Conservation (phyloP, 2,888 invertebrate species). For the Andrena praecox region DNA sequence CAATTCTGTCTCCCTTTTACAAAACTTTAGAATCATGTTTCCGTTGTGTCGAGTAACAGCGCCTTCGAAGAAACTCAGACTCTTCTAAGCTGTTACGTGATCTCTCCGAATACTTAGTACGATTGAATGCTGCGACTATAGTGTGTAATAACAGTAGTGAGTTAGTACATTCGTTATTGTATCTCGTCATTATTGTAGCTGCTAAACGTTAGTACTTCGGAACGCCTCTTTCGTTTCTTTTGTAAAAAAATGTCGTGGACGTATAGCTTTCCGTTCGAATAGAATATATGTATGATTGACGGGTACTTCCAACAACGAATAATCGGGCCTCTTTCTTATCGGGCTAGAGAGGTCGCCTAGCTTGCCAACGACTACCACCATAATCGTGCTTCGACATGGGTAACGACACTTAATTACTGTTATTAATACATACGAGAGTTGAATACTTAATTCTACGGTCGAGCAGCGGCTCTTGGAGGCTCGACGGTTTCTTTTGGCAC, state of each 20-base stretch:
- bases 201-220: conserved; percentile 28
- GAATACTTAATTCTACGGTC: conserved; percentile 58
- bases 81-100: conserved; percentile 12
- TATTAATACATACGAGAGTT: conserved; percentile 18
- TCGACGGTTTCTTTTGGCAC: conserved; percentile 64
- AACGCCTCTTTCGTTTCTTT: conserved; percentile 56
- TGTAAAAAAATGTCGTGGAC: conserved; percentile 76
- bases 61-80: conserved; percentile 12
- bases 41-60: not conserved
- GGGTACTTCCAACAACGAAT: conserved; percentile 67
- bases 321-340: conserved; percentile 38
- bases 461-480: conserved; percentile 37
- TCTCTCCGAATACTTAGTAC: conserved; percentile 11
- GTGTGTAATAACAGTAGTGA: conserved; percentile 43
- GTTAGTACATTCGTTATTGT: conserved; percentile 63
- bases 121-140: conserved; percentile 52
- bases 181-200: conserved; percentile 51
- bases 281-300: conserved; percentile 70
- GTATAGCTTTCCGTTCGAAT: conserved; percentile 68
- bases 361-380: conserved; percentile 40
- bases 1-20: not conserved
- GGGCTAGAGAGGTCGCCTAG: not conserved
- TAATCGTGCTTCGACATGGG: conserved; percentile 35
- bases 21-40: conserved; percentile 45
- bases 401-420: conserved; percentile 45